Percentiles rank a stretch among this genome's conserved stretches.
These are phyloP conservation scores for Drosophila yooni DNA, from an alignment of 2,888 invertebrate genomes.

Conservation along the genomic window DNA sequence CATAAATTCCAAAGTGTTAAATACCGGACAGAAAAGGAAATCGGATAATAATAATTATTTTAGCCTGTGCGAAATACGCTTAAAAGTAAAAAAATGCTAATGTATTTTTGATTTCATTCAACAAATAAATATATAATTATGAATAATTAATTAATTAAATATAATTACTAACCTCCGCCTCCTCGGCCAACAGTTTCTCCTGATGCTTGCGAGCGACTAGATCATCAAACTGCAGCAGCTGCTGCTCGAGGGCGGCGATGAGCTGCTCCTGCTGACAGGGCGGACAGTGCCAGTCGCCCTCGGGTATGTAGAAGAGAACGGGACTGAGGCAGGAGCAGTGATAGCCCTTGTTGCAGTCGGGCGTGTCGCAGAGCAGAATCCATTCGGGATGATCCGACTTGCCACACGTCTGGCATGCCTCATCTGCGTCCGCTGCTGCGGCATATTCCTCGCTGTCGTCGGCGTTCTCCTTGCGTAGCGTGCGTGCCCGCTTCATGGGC, in stretches of 20 bases:
- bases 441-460: constrained; percentile 65
- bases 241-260: constrained; percentile 90
- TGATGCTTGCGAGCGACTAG: constrained; percentile 86
- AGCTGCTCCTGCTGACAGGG: constrained; percentile 96
- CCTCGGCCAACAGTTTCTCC: constrained; percentile 71
- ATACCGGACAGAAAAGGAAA: neutral
- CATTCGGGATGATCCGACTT: constrained; percentile 98
- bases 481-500: constrained; percentile 93
- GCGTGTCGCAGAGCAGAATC: constrained; percentile 96
- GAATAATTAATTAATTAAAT: neutral
- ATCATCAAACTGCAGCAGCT: constrained; percentile 91
- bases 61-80: too few relatives aligned
- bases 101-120: neutral
- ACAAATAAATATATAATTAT: neutral
- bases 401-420: constrained; percentile 95
- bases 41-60: neutral
- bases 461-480: constrained; percentile 91
- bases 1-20: neutral
- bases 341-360: constrained; percentile 95
- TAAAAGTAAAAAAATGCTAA: too few relatives aligned
- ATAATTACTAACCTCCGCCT: constrained; percentile 55
- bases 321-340: constrained; percentile 98
- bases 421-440: constrained; percentile 86
- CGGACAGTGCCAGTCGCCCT: constrained; percentile 99
- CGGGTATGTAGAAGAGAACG: constrained; percentile 96